Percentiles rank a stretch among this genome's conserved stretches.
Conservation (phyloP, 2,797 vertebrate species). For the Enteromius fasciolatus region DNA sequence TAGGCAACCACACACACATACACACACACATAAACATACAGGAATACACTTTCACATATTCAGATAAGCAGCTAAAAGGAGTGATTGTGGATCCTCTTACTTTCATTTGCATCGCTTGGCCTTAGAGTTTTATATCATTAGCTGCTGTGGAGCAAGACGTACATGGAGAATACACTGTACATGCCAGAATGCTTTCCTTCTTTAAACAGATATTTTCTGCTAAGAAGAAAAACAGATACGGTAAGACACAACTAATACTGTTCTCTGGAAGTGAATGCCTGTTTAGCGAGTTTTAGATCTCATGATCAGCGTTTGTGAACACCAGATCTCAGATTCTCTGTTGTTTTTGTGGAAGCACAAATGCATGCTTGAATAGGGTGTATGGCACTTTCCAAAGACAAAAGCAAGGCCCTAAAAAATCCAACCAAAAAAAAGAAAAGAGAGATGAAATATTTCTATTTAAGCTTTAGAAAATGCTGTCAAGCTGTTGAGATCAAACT, state of each 20-base stretch:
- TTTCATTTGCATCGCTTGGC: not conserved
- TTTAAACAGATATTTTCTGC: slow-evolving; percentile 28
- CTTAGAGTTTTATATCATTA: slow-evolving; percentile 14
- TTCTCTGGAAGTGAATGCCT: not conserved
- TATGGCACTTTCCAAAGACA: not conserved
- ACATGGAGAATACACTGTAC: slow-evolving; percentile 21
- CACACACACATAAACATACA: slow-evolving; percentile 17
- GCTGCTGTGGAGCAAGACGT: slow-evolving; percentile 11
- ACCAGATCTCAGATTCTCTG: slow-evolving; percentile 1
- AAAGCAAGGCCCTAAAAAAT: not conserved
- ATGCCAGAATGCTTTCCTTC: slow-evolving; percentile 34
- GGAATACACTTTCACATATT: slow-evolving; percentile 5
- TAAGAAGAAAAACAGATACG: slow-evolving; percentile 35
- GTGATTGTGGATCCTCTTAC: not conserved
- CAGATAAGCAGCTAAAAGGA: slow-evolving; percentile 20
- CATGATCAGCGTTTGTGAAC: not conserved
- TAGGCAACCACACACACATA: slow-evolving; percentile 15
- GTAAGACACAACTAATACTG: slow-evolving; percentile 37
- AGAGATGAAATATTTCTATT: not conserved
- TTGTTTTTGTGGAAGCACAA: not conserved
- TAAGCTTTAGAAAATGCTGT: not conserved
- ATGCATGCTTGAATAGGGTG: not conserved
- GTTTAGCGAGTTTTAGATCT: not conserved
- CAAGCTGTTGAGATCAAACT: not conserved
- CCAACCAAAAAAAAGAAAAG: not conserved